phyloP scores from a whole-genome alignment of 2,113 vertebrate species.

The Nothocercus julius region DNA sequence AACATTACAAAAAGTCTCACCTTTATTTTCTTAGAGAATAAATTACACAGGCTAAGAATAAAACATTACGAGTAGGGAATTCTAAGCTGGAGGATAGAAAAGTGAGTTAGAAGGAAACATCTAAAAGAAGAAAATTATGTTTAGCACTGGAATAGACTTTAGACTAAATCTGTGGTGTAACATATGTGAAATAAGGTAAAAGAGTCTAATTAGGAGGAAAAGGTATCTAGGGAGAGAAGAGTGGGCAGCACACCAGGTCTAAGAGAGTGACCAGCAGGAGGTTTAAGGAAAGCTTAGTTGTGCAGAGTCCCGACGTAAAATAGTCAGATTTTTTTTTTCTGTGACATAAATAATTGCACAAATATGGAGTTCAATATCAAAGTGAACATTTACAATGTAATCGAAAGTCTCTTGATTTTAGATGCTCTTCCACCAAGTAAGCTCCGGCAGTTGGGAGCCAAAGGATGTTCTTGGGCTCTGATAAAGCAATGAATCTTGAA shows the following conservation, averaged over 20 bases:
- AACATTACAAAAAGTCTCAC: background rate
- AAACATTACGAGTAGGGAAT: background rate
- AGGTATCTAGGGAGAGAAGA: background rate
- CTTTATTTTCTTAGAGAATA: background rate
- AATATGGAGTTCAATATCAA: background rate
- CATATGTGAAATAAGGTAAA: background rate
- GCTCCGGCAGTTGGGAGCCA: background rate
- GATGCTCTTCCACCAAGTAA: background rate
- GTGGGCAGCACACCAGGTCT: background rate
- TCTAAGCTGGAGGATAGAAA: background rate
- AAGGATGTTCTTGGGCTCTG: background rate
- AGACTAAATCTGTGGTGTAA: background rate
- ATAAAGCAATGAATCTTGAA: background rate
- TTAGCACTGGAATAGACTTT: background rate
- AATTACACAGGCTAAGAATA: background rate
- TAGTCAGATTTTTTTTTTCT: background rate
- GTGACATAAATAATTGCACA: background rate
- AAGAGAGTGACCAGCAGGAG: background rate
- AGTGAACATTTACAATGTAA: background rate
- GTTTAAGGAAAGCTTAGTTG: background rate
- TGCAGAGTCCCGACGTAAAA: background rate
- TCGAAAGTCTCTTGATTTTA: fast-evolving
- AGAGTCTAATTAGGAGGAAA: background rate
- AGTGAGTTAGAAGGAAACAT: background rate
- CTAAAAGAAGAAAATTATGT: background rate